Evolutionary conservation across 2,797 vertebrate genomes (phyloP).

Genomic region (Pseudopleuronectes americanus): DNA sequence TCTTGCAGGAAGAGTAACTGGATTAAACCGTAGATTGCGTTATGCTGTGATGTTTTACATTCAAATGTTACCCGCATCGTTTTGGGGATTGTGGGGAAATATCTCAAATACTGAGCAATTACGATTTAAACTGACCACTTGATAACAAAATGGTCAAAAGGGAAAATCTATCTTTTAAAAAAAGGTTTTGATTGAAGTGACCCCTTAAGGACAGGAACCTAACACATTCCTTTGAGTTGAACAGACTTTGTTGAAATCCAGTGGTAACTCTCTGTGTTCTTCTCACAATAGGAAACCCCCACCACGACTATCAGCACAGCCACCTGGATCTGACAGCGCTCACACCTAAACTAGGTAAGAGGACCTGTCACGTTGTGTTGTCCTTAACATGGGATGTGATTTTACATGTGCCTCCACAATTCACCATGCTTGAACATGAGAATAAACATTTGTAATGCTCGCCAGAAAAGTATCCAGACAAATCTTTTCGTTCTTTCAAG

Average conservation of each 20-base stretch:
- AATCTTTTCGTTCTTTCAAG: neutral
- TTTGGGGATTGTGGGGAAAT: too few relatives aligned
- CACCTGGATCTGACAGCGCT: slow-evolving; percentile 92
- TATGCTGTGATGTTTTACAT: too few relatives aligned
- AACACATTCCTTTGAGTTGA: neutral
- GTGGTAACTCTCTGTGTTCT: slow-evolving; percentile 34
- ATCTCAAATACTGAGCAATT: too few relatives aligned
- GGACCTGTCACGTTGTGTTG: neutral
- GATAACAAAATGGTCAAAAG: too few relatives aligned
- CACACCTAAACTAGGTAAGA: slow-evolving; percentile 95
- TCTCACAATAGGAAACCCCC: slow-evolving; percentile 88
- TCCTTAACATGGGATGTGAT: neutral
- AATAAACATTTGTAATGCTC: neutral
- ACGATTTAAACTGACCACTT: too few relatives aligned
- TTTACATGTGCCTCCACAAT: neutral
- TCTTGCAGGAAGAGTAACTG: too few relatives aligned
- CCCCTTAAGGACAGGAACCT: too few relatives aligned
- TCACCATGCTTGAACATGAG: neutral
- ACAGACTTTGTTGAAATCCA: neutral
- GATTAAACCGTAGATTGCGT: too few relatives aligned
- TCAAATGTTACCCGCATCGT: too few relatives aligned
- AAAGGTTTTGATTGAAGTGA: neutral
- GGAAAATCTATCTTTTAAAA: too few relatives aligned
- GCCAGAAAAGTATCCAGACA: neutral
- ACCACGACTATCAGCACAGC: slow-evolving; percentile 90